Evolutionary conservation across 2,888 invertebrate genomes (phyloP).

Genomic region (Tinea pellionella): DNA sequence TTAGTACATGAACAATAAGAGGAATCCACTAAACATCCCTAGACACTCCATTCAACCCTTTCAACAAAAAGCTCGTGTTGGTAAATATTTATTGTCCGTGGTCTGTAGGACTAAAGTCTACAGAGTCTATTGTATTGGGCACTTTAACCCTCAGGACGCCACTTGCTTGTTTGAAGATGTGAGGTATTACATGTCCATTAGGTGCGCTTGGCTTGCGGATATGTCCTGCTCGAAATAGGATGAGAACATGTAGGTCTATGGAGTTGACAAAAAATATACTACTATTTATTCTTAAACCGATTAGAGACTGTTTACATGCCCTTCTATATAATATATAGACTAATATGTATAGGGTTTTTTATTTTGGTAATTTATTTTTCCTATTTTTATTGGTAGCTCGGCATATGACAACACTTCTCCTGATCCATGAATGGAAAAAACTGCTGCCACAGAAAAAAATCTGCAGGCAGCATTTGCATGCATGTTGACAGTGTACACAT

Average conservation of each 20-base stretch:
- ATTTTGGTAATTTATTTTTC: too few relatives aligned
- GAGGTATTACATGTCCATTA: constrained; percentile 68
- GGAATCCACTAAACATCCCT: constrained; percentile 49
- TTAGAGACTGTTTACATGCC: neutral
- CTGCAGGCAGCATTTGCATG: too few relatives aligned
- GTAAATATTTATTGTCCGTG: constrained; percentile 60
- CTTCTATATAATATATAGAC: neutral
- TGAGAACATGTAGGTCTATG: neutral
- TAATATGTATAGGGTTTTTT: too few relatives aligned
- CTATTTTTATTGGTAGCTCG: too few relatives aligned
- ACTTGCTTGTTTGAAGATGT: constrained; percentile 59
- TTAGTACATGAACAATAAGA: neutral
- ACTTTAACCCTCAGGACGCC: constrained; percentile 65
- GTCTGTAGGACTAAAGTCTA: constrained; percentile 24
- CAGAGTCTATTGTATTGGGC: constrained; percentile 36
- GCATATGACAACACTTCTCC: too few relatives aligned
- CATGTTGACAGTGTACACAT: too few relatives aligned
- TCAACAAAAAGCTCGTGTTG: constrained; percentile 63
- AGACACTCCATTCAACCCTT: constrained; percentile 60
- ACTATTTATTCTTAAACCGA: neutral
- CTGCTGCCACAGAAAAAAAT: too few relatives aligned
- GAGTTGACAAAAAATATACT: neutral
- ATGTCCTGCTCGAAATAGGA: constrained; percentile 29
- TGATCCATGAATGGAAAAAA: too few relatives aligned
- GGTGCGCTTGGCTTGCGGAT: constrained; percentile 50